These are phyloP conservation scores for Ameiurus melas DNA, from an alignment of 2,113 vertebrate species.

Conservation along the genomic window DNA sequence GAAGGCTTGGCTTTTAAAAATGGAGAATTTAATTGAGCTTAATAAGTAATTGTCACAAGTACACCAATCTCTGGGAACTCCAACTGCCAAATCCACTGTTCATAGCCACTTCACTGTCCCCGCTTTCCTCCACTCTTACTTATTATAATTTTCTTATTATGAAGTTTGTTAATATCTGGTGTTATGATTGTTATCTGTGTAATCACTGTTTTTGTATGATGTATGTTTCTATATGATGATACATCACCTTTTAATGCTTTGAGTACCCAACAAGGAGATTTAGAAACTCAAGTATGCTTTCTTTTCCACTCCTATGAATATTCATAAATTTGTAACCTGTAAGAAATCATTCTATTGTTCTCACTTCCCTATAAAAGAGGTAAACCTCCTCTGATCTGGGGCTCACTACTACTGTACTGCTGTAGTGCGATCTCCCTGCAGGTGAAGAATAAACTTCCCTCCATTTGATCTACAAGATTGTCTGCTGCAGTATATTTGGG, in stretches of 20 bases:
- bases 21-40: not conserved
- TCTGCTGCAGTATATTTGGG: not conserved
- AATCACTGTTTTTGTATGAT: not conserved
- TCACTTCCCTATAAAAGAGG: not conserved
- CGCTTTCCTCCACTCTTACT: not conserved
- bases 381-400: not conserved
- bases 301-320: not conserved
- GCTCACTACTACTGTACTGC: not conserved
- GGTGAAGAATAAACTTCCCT: not conserved
- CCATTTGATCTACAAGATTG: not conserved
- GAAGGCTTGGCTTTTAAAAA: not conserved
- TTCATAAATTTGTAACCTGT: not conserved
- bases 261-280: not conserved
- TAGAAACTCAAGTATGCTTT: not conserved
- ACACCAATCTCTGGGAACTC: not conserved
- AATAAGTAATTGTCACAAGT: not conserved
- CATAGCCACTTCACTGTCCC: not conserved
- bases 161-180: not conserved
- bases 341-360: not conserved
- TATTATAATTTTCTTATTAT: not conserved
- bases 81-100: not conserved
- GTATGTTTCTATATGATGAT: not conserved
- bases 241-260: not conserved
- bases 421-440: not conserved
- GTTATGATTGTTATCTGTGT: not conserved